A percentile compares a stretch with the other conserved stretches of the same genome.
phyloP scores from a whole-genome alignment of 2,113 vertebrate species.

The Anhinga rufa region DNA sequence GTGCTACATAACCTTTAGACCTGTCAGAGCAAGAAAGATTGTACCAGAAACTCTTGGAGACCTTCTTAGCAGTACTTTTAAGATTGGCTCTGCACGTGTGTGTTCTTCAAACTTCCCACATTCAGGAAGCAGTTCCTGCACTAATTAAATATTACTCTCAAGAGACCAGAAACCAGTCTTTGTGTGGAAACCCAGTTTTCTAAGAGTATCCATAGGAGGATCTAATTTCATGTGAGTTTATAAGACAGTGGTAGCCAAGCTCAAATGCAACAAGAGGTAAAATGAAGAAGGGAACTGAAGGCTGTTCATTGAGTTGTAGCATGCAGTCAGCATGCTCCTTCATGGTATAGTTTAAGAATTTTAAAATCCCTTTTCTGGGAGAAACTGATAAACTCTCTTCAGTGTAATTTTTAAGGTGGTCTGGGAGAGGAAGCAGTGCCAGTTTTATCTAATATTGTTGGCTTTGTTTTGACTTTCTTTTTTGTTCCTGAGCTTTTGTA shows the following conservation, averaged over 20 bases:
- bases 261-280: neutral
- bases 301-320: neutral
- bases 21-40: neutral
- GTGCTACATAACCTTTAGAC: neutral
- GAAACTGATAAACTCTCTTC: neutral
- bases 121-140: neutral
- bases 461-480: neutral
- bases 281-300: neutral
- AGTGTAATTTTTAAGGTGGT: neutral
- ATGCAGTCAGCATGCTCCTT: neutral
- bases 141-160: neutral
- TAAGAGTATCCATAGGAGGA: neutral
- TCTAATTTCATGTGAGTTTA: neutral
- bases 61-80: neutral
- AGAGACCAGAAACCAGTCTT: neutral
- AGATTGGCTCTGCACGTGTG: neutral
- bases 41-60: neutral
- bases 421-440: neutral
- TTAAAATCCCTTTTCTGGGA: neutral
- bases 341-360: neutral
- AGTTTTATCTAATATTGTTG: neutral
- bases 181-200: neutral
- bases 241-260: neutral
- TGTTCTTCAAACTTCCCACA: neutral
- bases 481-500: neutral